Base-by-base conservation (phyloP, 1,140 invertebrate genomes). In the Lepidurus couesii region DNA sequence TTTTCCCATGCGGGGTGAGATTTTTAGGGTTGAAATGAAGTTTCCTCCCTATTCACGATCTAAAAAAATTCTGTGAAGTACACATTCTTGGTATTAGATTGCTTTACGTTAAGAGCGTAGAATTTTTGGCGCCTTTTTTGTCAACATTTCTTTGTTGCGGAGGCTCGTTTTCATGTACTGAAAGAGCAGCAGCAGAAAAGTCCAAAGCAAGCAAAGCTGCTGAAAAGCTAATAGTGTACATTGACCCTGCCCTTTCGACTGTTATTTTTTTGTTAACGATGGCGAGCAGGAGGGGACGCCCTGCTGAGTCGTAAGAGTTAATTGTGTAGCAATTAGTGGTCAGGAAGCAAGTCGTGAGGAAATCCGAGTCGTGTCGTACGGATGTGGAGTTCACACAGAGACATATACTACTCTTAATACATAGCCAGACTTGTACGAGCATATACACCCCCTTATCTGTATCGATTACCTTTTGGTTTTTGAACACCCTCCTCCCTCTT, bases 381-480 rank as follows among this genome's bases (percentile, higher is more conserved):
- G 16, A 65, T 21, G 21, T 65, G 21, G 53, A 65, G 53, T 47
- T 26, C 21, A 78, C n/a, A 79, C 21, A 79, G 10, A 75, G 24
- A 5, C 75, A 79, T 13, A 79, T 24, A 78, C 7, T 24, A n/a
- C 73, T 11, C 42, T 42, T 75, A 5, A 76, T 16, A 78, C 75
- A 78, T 21, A 78, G 4, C 9, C 21, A 78, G 24, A 78, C 9
- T 16, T 0, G n/a, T 44, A 7, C 13, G 44, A 6, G 10, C 42
- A 21, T 45, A 21, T 24, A 34, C 13, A 16, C 74, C 74, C 10
- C 44, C 24, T 75, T 44, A 43, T 44, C 74, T 16, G 42, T 75
- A 42, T 75, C 74, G 42, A 42, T 44, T 44, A 42, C 78, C 74
- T 75, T 75, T 79, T 42, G 43, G 74, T 42, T 45, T 78, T 11